Conservation (phyloP, 1,140 invertebrate genomes). For the Arctopsyche grandis region DNA sequence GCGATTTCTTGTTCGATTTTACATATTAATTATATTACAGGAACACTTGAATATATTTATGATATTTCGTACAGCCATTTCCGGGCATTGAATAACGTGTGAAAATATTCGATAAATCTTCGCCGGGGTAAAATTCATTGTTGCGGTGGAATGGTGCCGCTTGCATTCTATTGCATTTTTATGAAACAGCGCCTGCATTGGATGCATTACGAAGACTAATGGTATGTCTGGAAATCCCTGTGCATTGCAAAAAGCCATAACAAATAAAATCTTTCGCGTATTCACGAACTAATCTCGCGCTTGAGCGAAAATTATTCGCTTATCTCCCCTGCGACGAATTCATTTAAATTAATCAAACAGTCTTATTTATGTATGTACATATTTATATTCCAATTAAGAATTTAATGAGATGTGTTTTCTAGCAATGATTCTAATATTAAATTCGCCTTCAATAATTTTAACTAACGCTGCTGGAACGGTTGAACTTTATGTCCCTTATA, state of each 20-base stretch:
- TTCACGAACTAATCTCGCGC: neutral
- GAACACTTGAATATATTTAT: too few relatives aligned
- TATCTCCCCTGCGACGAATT: neutral
- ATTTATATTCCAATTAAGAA: too few relatives aligned
- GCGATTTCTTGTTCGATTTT: too few relatives aligned
- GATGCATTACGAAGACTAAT: constrained; percentile 45
- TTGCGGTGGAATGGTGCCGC: neutral
- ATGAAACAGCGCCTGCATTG: constrained; percentile 29
- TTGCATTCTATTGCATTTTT: constrained; percentile 40
- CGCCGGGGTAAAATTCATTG: constrained; percentile 24
- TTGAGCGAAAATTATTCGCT: neutral
- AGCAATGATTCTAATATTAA: too few relatives aligned
- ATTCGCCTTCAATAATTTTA: too few relatives aligned
- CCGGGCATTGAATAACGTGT: neutral
- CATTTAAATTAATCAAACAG: neutral
- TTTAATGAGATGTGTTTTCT: too few relatives aligned
- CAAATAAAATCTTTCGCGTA: neutral
- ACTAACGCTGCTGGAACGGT: too few relatives aligned
- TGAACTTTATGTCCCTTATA: too few relatives aligned
- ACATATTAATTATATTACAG: too few relatives aligned
- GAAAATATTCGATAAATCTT: constrained; percentile 26
- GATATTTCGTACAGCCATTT: too few relatives aligned
- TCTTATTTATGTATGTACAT: too few relatives aligned
- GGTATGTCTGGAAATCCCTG: neutral
- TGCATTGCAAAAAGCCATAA: neutral